These are phyloP conservation scores for Oedothorax gibbosus DNA, from an alignment of 1,140 invertebrate genomes.

Conservation along the genomic window DNA sequence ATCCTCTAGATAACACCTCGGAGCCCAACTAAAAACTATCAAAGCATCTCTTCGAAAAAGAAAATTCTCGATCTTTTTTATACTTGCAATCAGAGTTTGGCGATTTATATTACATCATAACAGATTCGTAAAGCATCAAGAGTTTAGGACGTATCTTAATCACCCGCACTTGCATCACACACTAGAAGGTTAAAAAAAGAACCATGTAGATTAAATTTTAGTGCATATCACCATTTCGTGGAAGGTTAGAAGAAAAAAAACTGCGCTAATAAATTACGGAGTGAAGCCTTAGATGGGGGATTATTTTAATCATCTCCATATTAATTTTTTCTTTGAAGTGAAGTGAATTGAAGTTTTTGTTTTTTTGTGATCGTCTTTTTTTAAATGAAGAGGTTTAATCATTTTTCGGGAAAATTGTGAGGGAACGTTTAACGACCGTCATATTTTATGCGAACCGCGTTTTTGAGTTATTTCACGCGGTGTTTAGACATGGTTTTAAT, in stretches of 20 bases:
- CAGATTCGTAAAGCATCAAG: neutral
- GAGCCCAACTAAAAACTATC: too few species aligned
- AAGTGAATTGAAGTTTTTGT: conserved; percentile 21
- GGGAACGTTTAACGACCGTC: conserved; percentile 26
- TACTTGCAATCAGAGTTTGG: neutral
- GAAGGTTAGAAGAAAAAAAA: conserved; percentile 11
- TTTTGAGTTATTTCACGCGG: conserved; percentile 20
- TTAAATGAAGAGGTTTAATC: conserved; percentile 45
- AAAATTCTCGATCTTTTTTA: neutral
- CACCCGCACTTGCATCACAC: conserved; percentile 7
- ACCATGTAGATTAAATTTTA: conserved; percentile 44
- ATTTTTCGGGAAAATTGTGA: conserved; percentile 25
- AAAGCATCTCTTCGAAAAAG: too few species aligned
- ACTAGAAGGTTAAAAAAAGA: neutral
- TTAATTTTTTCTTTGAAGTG: conserved; percentile 32
- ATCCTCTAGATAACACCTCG: too few species aligned
- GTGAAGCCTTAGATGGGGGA: neutral
- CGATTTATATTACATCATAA: conserved; percentile 19
- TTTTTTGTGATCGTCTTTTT: neutral
- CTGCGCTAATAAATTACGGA: conserved; percentile 36
- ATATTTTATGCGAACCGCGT: neutral
- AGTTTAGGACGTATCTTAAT: neutral
- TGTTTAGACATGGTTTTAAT: conserved; percentile 4
- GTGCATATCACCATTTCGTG: neutral
- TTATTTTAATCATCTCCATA: conserved; percentile 54